Base-by-base conservation (phyloP, 2,888 invertebrate species). In the Aspidiotus destructor region DNA sequence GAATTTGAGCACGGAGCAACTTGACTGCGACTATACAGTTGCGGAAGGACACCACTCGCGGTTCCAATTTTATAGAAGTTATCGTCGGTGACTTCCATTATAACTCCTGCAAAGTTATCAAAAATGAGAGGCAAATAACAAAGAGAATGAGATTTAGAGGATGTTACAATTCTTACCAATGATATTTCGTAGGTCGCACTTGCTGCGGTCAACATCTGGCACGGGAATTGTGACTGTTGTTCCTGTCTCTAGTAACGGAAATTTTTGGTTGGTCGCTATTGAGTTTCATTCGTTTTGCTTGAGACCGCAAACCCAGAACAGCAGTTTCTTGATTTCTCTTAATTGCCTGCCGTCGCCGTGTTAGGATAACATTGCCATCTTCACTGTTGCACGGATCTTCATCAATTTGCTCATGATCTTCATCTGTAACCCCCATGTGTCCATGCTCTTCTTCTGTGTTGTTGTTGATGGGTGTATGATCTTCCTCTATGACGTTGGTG, bases 151-250 rank as follows among this genome's bases (percentile, higher is more conserved):
- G 52, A 52, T 5, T 52, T 52, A 52, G 52, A 52, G 52, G n/a
- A 52, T 5, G 52, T n/a, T 52, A 52, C n/a, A 52, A 52, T 11
- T 52, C 52, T 52, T 52, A 52, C 52, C 52, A 52, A 52, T 52
- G 57, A n/a, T n/a, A n/a, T n/a, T n/a, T n/a, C n/a, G n/a, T n/a
- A n/a, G n/a, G 17, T 57, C 6, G 13, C 57, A 57, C 6, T 57
- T 57, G 57, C 57, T 57, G 2, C 2, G n/a, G 17, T 57, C 16
- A 3, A 57, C 7, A 15, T 57, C 57, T 5, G 16, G 16, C 6
- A 57, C 16, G n/a, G 57, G 57, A 57, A 57, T 57, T 13, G 7
- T 57, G 17, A 57, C 57, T 57, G 57, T 57, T 10, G 57, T 57
- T 13, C 7, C 57, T 11, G 15, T 1, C 57, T 57, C 57, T 52